Evolutionary conservation across 2,113 vertebrate genomes (phyloP).

Genomic region (Scatophagus argus): DNA sequence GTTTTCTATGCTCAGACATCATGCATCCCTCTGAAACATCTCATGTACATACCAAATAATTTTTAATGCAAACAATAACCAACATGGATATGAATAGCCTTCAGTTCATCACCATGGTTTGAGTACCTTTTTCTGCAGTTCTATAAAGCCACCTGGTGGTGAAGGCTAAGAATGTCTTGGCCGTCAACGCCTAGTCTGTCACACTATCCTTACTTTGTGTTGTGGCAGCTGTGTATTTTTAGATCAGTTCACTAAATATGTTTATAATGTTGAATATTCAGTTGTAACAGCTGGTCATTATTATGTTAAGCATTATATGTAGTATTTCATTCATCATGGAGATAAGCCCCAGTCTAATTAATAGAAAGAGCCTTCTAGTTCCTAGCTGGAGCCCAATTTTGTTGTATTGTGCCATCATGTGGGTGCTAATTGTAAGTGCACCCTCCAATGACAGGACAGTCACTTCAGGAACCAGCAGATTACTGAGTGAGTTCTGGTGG

Average conservation of each 20-base stretch:
- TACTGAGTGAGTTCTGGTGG: neutral
- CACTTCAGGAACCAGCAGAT: conserved; percentile 28
- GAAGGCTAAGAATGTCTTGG: conserved; percentile 6
- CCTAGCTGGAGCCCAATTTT: conserved; percentile 13
- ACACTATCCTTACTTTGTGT: neutral
- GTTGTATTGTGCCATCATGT: conserved; percentile 74
- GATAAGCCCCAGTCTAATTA: neutral
- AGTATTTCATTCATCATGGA: neutral
- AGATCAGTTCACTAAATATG: neutral
- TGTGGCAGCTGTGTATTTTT: neutral
- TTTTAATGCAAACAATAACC: neutral
- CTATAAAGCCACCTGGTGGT: conserved; percentile 66
- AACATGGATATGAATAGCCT: neutral
- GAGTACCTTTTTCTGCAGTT: conserved; percentile 6
- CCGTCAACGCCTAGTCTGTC: neutral
- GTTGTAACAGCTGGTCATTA: neutral
- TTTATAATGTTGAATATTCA: neutral
- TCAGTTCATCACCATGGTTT: neutral
- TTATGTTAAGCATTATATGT: neutral
- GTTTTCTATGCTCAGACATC: neutral
- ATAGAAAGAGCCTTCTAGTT: neutral
- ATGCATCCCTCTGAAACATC: neutral
- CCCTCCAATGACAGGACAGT: neutral
- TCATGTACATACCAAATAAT: neutral
- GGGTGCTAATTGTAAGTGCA: conserved; percentile 61